Evolutionary conservation across 2,113 vertebrate species (phyloP).

Genomic region (Vulpes vulpes): DNA sequence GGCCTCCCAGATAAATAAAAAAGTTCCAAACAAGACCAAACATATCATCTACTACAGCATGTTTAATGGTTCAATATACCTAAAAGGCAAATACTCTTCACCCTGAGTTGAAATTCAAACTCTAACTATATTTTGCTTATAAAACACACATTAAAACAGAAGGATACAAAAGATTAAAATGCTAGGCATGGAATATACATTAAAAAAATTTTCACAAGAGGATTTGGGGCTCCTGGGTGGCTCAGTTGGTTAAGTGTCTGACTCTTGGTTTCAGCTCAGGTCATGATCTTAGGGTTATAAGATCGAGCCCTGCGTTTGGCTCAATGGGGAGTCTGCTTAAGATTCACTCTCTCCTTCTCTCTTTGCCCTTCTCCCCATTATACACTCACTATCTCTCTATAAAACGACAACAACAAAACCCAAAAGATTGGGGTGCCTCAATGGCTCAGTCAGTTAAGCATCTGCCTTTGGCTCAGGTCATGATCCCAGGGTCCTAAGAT

Average conservation of each 20-base stretch:
- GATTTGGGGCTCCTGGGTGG: neutral
- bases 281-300: neutral
- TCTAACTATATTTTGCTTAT: neutral
- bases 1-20: neutral
- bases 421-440: too few species aligned
- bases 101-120: neutral
- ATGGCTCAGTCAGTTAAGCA: too few species aligned
- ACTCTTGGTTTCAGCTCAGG: neutral
- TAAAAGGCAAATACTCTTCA: neutral
- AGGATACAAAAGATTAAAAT: neutral
- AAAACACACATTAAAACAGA: neutral
- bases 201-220: neutral
- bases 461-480: too few species aligned
- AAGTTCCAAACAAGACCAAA: neutral
- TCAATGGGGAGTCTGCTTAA: neutral
- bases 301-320: neutral
- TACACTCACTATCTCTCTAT: neutral
- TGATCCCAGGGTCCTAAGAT: too few species aligned
- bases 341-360: neutral
- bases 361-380: neutral
- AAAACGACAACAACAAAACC: neutral
- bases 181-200: neutral
- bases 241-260: neutral
- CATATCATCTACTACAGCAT: neutral
- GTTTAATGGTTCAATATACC: neutral